phyloP scores from a whole-genome alignment of 2,888 invertebrate genomes.

The Synanthedon myopaeformis region DNA sequence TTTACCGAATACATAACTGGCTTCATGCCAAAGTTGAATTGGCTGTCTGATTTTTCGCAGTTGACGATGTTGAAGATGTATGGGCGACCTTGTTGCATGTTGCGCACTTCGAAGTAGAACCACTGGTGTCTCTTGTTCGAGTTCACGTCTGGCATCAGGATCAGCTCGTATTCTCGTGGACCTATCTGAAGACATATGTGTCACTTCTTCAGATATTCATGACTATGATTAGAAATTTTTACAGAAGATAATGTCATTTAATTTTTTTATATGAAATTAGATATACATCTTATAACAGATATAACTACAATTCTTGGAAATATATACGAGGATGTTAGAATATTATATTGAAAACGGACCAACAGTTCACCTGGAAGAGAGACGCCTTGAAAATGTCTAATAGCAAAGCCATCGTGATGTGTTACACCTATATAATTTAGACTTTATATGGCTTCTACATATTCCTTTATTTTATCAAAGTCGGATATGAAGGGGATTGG shows the following conservation, averaged over 20 bases:
- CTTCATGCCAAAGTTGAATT: conserved; percentile 91
- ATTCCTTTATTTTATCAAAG: no score
- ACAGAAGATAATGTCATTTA: neutral
- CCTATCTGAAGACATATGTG: conserved; percentile 70
- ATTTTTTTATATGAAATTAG: neutral
- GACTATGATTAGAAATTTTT: conserved; percentile 1
- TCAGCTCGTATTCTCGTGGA: conserved; percentile 82
- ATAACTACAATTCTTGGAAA: no score
- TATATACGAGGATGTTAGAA: no score
- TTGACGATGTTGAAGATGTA: conserved; percentile 90
- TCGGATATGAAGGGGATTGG: no score
- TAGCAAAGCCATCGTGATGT: no score
- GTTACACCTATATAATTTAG: no score
- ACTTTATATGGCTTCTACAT: no score
- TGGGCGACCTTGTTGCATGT: conserved; percentile 75
- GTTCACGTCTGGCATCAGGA: conserved; percentile 86
- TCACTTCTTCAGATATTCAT: neutral
- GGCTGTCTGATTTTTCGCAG: conserved; percentile 87
- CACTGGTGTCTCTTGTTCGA: conserved; percentile 84
- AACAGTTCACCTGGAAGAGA: no score
- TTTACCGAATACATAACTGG: conserved; percentile 87
- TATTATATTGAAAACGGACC: no score
- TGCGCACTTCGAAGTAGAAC: conserved; percentile 91
- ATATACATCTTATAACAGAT: no score
- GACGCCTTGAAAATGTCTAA: no score